phyloP scores from a whole-genome alignment of 1,140 invertebrate species.

The Aphis craccivora region DNA sequence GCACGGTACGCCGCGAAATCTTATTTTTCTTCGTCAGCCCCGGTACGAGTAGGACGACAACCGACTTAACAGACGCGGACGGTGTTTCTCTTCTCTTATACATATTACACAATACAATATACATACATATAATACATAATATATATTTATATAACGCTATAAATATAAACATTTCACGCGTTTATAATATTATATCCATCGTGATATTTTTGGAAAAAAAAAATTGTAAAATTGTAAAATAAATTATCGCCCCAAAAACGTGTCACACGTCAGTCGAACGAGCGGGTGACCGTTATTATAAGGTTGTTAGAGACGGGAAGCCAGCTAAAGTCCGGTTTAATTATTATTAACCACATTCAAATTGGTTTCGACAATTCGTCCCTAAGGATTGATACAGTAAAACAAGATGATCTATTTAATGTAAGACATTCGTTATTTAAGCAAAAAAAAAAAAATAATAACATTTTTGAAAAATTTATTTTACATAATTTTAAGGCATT shows the following conservation, averaged over 20 bases:
- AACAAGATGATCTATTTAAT: neutral
- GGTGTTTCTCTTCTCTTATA: constrained; percentile 2
- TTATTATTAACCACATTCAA: neutral
- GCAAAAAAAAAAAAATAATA: too few relatives aligned
- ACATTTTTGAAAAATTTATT: too few relatives aligned
- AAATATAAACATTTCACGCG: neutral
- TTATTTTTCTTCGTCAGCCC: neutral
- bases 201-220: neutral
- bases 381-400: neutral
- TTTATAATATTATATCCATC: neutral
- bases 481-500: too few relatives aligned
- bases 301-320: neutral
- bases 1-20: neutral
- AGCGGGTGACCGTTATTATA: neutral
- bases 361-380: neutral
- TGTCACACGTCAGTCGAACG: neutral
- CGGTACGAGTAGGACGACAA: neutral
- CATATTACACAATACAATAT: neutral
- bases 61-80: neutral
- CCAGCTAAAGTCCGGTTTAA: neutral
- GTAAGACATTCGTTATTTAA: too few relatives aligned
- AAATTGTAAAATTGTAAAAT: neutral
- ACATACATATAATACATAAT: neutral
- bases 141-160: constrained; percentile 17
- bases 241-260: neutral